Conservation (phyloP, 2,113 vertebrate species). For the Micromys minutus region DNA sequence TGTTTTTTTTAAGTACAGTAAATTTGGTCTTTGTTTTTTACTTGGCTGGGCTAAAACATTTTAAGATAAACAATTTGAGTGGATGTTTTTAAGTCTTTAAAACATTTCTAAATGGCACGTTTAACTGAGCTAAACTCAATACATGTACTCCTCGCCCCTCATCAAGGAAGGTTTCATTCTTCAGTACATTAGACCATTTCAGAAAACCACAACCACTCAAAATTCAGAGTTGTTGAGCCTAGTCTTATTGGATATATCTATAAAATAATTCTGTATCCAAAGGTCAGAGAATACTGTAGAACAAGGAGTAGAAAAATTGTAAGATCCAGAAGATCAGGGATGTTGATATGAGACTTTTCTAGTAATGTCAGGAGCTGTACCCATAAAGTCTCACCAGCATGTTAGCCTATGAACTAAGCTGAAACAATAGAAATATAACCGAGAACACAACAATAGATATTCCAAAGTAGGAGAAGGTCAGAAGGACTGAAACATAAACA, state of each 20-base stretch:
- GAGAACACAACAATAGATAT: background rate
- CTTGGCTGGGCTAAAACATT: slow-evolving; percentile 7
- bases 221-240: background rate
- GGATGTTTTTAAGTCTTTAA: background rate
- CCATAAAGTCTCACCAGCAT: background rate
- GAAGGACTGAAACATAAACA: background rate
- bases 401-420: background rate
- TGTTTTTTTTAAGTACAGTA: slow-evolving; percentile 23
- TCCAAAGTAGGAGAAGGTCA: background rate
- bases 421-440: no score
- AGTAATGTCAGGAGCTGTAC: background rate
- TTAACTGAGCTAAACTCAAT: background rate
- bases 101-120: background rate
- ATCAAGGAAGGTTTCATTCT: background rate
- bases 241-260: background rate
- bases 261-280: background rate
- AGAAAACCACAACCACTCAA: background rate
- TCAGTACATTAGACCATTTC: background rate
- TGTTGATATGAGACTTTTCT: background rate
- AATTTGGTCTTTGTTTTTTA: background rate
- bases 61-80: background rate
- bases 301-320: background rate
- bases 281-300: background rate
- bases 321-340: background rate
- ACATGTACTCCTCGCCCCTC: background rate